Evolutionary conservation across 2,888 invertebrate species (phyloP).

Genomic region (Apoderus coryli): DNA sequence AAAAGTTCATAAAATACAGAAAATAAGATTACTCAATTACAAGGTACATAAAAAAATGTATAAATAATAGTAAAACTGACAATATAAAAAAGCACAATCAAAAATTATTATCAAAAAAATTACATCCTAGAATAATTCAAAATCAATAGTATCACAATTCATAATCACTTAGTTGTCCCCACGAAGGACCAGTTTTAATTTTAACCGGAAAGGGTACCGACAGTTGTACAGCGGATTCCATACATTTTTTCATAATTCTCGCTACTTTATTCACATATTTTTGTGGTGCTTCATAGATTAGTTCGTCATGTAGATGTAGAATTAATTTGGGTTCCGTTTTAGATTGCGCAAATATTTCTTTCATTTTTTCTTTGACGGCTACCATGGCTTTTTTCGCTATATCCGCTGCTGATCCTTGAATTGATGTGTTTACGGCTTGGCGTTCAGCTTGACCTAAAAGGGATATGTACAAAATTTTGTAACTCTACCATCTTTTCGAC

Average conservation of each 20-base stretch:
- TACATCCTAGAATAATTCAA: background rate
- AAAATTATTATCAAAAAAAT: constrained; percentile 8
- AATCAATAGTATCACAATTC: constrained; percentile 15
- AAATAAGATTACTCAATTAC: no score
- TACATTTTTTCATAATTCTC: constrained; percentile 51
- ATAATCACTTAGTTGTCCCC: constrained; percentile 49
- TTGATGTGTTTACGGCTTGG: constrained; percentile 90
- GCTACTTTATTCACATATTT: constrained; percentile 42
- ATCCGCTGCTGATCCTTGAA: constrained; percentile 96
- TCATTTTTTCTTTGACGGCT: constrained; percentile 47
- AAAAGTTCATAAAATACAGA: no score
- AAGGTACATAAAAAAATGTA: no score
- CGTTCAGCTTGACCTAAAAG: constrained; percentile 68
- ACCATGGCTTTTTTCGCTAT: constrained; percentile 86
- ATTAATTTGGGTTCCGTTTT: constrained; percentile 48
- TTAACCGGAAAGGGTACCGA: constrained; percentile 79
- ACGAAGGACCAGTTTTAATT: constrained; percentile 64
- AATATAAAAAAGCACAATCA: constrained; percentile 1
- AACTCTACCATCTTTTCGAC: no score
- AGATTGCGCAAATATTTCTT: constrained; percentile 31
- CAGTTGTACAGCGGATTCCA: constrained; percentile 64
- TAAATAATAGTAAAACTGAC: no score
- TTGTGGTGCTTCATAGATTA: constrained; percentile 75
- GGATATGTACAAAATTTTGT: no score
- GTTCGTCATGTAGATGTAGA: constrained; percentile 90